phyloP scores from a whole-genome alignment of 2,113 vertebrate species.

The Onychostoma macrolepis region DNA sequence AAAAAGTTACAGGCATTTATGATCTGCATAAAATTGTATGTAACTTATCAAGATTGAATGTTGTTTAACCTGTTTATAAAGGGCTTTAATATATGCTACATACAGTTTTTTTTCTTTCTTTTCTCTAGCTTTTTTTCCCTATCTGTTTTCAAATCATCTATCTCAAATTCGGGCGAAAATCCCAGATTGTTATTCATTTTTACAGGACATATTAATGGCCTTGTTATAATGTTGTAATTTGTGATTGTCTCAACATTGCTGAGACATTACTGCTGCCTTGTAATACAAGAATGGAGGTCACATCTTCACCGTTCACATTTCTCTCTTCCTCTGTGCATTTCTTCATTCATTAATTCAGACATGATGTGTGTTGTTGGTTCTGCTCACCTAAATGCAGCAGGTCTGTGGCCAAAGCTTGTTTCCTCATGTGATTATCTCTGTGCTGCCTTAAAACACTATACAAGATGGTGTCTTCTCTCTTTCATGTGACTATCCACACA shows the following conservation, averaged over 20 bases:
- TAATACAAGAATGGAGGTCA: not conserved
- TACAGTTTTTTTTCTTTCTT: not conserved
- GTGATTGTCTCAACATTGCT: not conserved
- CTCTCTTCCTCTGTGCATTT: not conserved
- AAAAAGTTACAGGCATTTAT: not conserved
- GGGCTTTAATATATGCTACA: not conserved
- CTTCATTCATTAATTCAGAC: not conserved
- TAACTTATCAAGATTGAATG: not conserved
- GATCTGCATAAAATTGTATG: not conserved
- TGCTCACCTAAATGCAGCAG: conserved; percentile 7
- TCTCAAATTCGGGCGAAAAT: not conserved
- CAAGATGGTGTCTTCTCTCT: not conserved
- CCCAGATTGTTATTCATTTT: not conserved
- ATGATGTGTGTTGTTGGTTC: conserved; percentile 1
- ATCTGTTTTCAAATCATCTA: not conserved
- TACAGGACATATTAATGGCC: not conserved
- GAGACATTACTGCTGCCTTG: not conserved
- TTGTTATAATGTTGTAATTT: not conserved
- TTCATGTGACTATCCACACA: conserved; percentile 60
- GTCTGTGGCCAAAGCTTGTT: conserved; percentile 32
- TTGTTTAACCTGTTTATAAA: not conserved
- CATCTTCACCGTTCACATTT: too few species aligned
- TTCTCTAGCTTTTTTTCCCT: not conserved
- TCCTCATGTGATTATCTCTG: not conserved
- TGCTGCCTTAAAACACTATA: conserved; percentile 12